A percentile compares a stretch with the other conserved stretches of the same genome.
These are phyloP conservation scores for Malurus splendens DNA, from an alignment of 2,797 vertebrate species.

Conservation along the genomic window DNA sequence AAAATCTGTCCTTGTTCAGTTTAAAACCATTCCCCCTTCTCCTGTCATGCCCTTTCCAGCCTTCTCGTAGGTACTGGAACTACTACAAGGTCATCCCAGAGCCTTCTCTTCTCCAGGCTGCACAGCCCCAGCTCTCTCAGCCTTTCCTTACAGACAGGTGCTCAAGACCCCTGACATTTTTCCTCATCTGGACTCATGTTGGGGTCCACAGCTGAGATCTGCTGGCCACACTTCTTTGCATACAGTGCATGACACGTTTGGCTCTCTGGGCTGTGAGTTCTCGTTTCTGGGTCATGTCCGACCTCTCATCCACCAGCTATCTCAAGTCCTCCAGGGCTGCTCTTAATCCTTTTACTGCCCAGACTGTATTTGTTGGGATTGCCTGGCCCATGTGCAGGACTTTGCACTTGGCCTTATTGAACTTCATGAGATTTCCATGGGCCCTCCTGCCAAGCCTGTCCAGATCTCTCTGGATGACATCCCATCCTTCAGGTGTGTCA, in stretches of 20 bases:
- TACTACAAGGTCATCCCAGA: background rate
- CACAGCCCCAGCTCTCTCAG: background rate
- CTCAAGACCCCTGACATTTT: background rate
- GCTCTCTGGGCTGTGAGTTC: background rate
- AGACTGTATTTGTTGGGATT: background rate
- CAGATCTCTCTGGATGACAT: background rate
- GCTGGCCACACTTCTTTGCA: fast-evolving
- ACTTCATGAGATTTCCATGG: background rate
- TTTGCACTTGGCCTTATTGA: background rate
- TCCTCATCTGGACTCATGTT: background rate
- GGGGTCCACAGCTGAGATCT: fast-evolving
- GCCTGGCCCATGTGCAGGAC: background rate
- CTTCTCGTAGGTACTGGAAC: background rate
- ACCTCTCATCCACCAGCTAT: background rate
- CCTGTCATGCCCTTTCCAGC: background rate
- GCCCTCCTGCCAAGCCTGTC: background rate
- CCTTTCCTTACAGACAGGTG: background rate
- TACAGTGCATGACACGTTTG: fast-evolving
- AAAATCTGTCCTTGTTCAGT: background rate
- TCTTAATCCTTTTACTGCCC: background rate
- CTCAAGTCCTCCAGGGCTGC: background rate
- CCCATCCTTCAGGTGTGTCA: background rate
- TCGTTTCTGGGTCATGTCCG: background rate
- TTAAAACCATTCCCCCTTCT: background rate
- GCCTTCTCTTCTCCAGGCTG: background rate